Base-by-base conservation (phyloP, 2,888 invertebrate species). In the Idaea biselata region DNA sequence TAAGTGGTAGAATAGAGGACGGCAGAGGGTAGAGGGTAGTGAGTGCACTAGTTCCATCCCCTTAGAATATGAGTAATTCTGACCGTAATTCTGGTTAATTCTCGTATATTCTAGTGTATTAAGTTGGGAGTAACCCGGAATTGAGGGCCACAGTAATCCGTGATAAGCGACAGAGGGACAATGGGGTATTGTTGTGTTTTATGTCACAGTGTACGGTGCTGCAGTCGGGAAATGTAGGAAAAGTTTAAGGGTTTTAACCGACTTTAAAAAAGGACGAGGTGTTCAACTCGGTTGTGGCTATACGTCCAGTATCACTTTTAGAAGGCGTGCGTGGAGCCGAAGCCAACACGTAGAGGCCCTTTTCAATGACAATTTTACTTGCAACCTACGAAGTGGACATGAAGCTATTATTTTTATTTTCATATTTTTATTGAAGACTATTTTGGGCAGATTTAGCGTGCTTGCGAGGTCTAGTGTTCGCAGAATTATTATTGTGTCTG, bases 171-270 rank as follows among this genome's bases (percentile, higher is more conserved):
- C 31, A 58, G 57, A 62, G 62, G 68, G 66, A 68, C 68, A 65
- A 68, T 65, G 60, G 60, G 60, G 64, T 63, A 66, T 68, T 68
- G 68, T 66, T 66, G 66, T 66, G 63, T 63, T 18, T 17, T 54
- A 44, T 44, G 58, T 60, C 63, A 56, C 62, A 16, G 55, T 11
- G 18, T 56, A 56, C 3, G 33, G 8, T 14, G 11, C 2, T 44
- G 33, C 44, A 44, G 44, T 44, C 14, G 3, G 8, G 3, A 8
- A 44, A 44, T 14, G 44, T 11, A 44, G 14, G 11, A 44, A 44
- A 44, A 44, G 0, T 8, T 14, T 11, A 44, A 14, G 44, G 8
- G 6, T 11, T 44, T 11, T 14, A 8, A 7, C 14, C 8, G 44
- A 44, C 8, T 14, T 44, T 11, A 11, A 11, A 44, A 25, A 25